These are phyloP conservation scores for Serrognathus titanus DNA, from an alignment of 2,888 invertebrate genomes.

Conservation along the genomic window DNA sequence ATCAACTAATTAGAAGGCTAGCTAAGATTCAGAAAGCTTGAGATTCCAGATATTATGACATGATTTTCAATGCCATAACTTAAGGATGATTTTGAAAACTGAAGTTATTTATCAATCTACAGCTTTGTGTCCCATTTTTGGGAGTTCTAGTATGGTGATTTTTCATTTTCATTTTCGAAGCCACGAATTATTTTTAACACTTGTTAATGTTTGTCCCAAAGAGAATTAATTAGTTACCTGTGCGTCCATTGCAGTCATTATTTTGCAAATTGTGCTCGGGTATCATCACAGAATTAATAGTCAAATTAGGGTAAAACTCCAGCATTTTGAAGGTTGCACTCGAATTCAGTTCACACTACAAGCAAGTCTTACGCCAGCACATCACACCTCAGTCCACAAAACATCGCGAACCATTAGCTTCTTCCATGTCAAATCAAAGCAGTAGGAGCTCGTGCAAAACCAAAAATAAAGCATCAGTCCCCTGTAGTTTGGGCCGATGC, in stretches of 20 bases:
- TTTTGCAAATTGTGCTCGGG: conserved; percentile 56
- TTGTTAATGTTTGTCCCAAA: too few species aligned
- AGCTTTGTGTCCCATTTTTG: too few species aligned
- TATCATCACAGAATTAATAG: conserved; percentile 54
- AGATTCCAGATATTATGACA: too few species aligned
- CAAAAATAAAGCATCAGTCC: neutral
- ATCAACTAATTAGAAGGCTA: too few species aligned
- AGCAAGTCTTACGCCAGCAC: neutral
- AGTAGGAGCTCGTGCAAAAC: neutral
- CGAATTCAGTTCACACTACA: conserved; percentile 7
- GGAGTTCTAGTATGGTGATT: too few species aligned
- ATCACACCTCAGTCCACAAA: neutral
- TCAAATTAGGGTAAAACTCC: conserved; percentile 67
- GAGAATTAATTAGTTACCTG: conserved; percentile 53
- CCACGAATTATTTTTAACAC: too few species aligned
- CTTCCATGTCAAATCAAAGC: neutral
- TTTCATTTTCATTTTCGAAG: too few species aligned
- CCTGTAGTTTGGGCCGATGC: conserved; percentile 19
- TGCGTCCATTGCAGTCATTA: conserved; percentile 61
- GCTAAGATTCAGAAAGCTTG: too few species aligned
- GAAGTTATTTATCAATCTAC: too few species aligned
- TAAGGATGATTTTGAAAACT: too few species aligned
- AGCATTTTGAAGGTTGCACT: conserved; percentile 53
- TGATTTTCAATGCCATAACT: too few species aligned
- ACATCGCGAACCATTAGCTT: neutral